phyloP scores from a whole-genome alignment of 2,888 invertebrate genomes.

The Lacanobia wlatinum region DNA sequence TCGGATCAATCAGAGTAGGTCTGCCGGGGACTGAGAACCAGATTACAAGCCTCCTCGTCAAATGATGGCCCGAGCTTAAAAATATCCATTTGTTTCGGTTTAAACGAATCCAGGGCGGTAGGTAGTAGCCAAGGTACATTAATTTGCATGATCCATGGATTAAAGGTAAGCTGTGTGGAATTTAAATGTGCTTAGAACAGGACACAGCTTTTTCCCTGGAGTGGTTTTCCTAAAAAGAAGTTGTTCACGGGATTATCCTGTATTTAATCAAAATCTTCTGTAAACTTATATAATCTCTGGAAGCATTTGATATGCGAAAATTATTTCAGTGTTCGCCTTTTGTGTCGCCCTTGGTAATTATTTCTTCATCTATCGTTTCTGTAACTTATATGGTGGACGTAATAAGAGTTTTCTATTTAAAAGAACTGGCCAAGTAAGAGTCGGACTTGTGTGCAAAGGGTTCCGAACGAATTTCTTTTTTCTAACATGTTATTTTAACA shows the following conservation, averaged over 20 bases:
- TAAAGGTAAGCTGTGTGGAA: not conserved
- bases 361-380: no score
- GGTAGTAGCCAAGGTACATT: slow-evolving; percentile 25
- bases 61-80: slow-evolving; percentile 27
- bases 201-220: not conserved
- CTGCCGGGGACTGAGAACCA: slow-evolving; percentile 36
- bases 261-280: not conserved
- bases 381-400: no score
- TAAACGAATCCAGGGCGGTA: slow-evolving; percentile 22
- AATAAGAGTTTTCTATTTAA: no score
- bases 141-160: slow-evolving; percentile 36
- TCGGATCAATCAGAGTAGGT: slow-evolving; percentile 53
- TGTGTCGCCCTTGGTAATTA: no score
- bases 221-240: not conserved
- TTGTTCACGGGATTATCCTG: not conserved
- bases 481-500: no score
- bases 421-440: no score
- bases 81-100: slow-evolving; percentile 56
- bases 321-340: no score
- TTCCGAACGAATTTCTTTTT: no score
- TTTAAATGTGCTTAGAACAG: slow-evolving; percentile 23
- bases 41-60: slow-evolving; percentile 53
- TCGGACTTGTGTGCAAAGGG: no score
- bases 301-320: no score
- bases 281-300: no score